Base-by-base conservation (phyloP, 2,113 vertebrate genomes). In the Rhodinocichla rosea region DNA sequence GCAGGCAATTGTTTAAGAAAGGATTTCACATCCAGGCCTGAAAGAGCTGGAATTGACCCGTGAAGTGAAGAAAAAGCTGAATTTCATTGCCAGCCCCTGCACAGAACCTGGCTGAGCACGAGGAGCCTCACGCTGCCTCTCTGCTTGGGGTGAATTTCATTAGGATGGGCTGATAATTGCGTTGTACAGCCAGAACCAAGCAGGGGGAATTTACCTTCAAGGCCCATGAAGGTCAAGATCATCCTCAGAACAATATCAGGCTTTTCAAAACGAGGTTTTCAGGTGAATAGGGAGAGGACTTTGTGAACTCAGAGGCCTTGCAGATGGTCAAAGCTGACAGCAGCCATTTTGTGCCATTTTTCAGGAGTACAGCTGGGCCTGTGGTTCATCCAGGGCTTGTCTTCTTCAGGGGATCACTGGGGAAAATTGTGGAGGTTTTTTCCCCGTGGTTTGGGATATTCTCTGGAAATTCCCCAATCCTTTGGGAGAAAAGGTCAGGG, bases 101-200 rank as follows among this genome's bases (percentile, higher is more conserved):
- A 15, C 90, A 77, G 33, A 64, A 18, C 70, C 91, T 79, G 89
- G 62, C 92, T 55, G 82, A 20, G 91, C 55, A 28, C 0, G 4
- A 57, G 78, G 24, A 90, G 78, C 85, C 45, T 82, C 88, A 26
- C 0, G 2, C 88, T 85, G 92, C 47, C 67, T 39, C 88, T 50
- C 74, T 90, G 92, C 91, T 85, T 90, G 91, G 88, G 92, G 60
- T 84, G 85, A 59, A 59, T 68, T 59, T 90, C 83, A 30, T 88
- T 69, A 52, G 62, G 47, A 87, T 15, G 57, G 79, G 79, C 65
- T 83, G 89, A 60, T 83, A 95, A 95, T 93, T 92, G 94, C 13
- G 0, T 40, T 68, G 75, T 11, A 44, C 81, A 93, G 88, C 42
- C 35, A 42, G 91, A 75, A n/a, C 24, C 79, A 32, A 23, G 62